phyloP scores from a whole-genome alignment of 2,797 vertebrate genomes.

The Glossophaga mutica region DNA sequence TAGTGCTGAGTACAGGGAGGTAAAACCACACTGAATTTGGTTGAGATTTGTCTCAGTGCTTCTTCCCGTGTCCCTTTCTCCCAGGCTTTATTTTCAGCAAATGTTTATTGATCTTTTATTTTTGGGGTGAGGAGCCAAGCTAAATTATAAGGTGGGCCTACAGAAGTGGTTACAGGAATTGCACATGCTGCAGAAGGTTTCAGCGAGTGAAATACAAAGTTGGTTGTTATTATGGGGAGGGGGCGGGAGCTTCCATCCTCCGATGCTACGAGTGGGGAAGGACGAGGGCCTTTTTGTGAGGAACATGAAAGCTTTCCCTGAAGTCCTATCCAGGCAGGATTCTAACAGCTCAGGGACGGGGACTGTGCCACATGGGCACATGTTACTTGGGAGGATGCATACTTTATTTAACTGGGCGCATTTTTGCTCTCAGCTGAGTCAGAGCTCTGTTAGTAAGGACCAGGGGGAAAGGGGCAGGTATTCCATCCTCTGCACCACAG shows the following conservation, averaged over 20 bases:
- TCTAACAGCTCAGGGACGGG: not conserved
- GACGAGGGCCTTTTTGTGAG: not conserved
- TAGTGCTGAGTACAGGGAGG: not conserved
- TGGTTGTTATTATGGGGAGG: not conserved
- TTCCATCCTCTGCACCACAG: not conserved
- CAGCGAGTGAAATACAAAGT: not conserved
- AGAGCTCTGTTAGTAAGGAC: not conserved
- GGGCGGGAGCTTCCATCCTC: not conserved
- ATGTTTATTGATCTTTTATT: not conserved
- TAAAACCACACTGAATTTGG: not conserved
- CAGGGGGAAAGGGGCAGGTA: not conserved
- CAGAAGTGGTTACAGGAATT: not conserved
- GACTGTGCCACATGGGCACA: fast-evolving
- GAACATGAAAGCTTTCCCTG: not conserved
- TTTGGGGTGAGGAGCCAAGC: not conserved
- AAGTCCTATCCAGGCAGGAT: not conserved
- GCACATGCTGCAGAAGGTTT: not conserved
- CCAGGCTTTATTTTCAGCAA: not conserved
- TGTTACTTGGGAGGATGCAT: not conserved
- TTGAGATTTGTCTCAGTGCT: not conserved
- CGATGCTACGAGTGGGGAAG: not conserved
- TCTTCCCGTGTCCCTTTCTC: not conserved
- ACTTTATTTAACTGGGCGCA: not conserved
- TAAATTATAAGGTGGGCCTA: not conserved
- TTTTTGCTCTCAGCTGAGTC: not conserved